Conservation (phyloP, 2,113 vertebrate genomes). For the Galbula dea region DNA sequence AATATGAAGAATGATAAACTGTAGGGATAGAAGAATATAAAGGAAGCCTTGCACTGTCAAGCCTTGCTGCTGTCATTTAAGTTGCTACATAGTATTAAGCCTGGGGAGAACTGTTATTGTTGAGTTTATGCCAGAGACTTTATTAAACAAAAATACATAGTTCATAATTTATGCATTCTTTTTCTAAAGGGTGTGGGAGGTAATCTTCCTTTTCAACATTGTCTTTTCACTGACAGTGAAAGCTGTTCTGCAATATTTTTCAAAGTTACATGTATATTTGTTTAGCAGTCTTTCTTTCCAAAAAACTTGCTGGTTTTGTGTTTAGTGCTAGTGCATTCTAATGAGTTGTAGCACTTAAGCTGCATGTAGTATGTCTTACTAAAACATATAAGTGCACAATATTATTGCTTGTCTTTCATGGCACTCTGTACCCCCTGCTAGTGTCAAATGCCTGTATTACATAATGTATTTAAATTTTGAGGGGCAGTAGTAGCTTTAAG, state of each 20-base stretch:
- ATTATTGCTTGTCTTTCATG: not conserved
- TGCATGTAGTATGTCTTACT: not conserved
- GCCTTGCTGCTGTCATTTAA: not conserved
- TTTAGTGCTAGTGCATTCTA: not conserved
- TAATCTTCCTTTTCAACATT: not conserved
- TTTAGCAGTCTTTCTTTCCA: not conserved
- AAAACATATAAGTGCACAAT: not conserved
- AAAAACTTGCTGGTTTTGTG: not conserved
- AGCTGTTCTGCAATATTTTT: not conserved
- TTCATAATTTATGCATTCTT: not conserved
- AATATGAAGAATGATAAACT: slow-evolving; percentile 16
- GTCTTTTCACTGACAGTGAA: not conserved
- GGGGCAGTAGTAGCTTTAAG: not conserved
- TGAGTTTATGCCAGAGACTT: not conserved
- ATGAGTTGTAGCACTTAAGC: not conserved
- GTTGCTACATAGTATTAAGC: not conserved
- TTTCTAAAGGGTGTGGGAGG: not conserved
- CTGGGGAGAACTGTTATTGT: not conserved
- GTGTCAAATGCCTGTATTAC: not conserved
- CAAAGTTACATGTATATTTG: not conserved
- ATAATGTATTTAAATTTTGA: not conserved
- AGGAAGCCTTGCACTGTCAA: not conserved
- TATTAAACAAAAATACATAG: not conserved
- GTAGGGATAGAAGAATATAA: not conserved
- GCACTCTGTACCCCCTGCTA: not conserved